These are phyloP conservation scores for Oreochromis mossambicus DNA, from an alignment of 2,797 vertebrate genomes.

Conservation along the genomic window DNA sequence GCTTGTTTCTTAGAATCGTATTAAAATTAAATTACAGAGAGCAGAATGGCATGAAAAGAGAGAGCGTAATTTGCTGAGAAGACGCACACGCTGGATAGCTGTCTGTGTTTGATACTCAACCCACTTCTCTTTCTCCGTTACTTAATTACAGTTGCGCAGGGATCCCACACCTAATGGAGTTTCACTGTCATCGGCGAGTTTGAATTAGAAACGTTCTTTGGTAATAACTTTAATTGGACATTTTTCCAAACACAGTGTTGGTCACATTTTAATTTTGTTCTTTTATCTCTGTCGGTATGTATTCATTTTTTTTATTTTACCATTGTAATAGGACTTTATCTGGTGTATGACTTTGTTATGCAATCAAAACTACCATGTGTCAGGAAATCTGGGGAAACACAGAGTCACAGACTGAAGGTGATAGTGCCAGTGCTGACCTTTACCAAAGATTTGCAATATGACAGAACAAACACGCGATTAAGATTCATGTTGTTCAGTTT, in stretches of 20 bases:
- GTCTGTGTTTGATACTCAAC: conserved; percentile 2
- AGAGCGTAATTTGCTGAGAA: neutral
- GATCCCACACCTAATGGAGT: neutral
- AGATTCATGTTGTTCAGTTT: neutral
- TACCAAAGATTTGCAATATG: neutral
- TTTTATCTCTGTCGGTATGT: neutral
- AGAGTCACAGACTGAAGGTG: neutral
- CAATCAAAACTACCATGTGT: neutral
- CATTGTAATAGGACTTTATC: neutral
- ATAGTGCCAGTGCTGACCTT: conserved; percentile 24
- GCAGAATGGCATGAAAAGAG: conserved; percentile 8
- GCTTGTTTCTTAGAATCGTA: conserved; percentile 18
- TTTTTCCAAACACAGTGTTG: neutral
- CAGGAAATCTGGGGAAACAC: neutral
- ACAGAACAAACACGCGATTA: neutral
- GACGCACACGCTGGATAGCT: neutral
- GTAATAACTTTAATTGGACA: neutral
- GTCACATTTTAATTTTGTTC: neutral
- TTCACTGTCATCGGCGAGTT: neutral
- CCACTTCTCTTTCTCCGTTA: neutral
- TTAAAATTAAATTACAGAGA: conserved; percentile 36
- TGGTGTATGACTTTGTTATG: neutral
- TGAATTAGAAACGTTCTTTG: neutral
- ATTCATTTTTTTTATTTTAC: neutral
- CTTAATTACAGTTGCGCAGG: conserved; percentile 8